These are phyloP conservation scores for Champsocephalus esox DNA, from an alignment of 2,797 vertebrate species.

Conservation along the genomic window DNA sequence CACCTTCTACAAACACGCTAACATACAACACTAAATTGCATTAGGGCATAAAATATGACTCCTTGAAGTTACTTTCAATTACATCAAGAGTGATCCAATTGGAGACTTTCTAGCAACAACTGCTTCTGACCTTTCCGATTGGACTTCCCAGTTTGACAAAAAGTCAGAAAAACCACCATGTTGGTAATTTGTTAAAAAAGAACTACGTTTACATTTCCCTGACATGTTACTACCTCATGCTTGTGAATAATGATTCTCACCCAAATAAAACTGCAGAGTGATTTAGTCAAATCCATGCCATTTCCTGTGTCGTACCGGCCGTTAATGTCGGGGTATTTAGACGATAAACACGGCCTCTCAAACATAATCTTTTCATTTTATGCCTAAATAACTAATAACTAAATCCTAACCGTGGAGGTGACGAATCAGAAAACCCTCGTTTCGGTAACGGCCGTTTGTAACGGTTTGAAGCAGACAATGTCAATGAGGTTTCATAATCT, in stretches of 20 bases:
- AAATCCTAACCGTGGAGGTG: background rate
- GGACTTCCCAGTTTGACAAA: constrained; percentile 19
- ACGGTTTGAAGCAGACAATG: background rate
- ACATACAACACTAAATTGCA: constrained; percentile 17
- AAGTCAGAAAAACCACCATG: background rate
- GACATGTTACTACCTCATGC: background rate
- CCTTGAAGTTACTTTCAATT: constrained; percentile 18
- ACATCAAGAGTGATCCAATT: constrained; percentile 4
- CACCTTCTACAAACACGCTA: constrained; percentile 5
- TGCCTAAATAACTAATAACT: background rate
- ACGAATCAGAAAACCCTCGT: background rate
- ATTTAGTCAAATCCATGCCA: background rate
- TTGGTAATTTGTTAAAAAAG: constrained; percentile 1
- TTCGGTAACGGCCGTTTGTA: background rate
- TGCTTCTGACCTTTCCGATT: constrained; percentile 1
- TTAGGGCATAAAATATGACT: constrained; percentile 16
- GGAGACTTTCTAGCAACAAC: constrained; percentile 10
- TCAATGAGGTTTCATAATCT: background rate
- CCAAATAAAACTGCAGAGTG: background rate
- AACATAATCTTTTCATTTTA: background rate
- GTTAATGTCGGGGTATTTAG: background rate
- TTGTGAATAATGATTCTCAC: background rate
- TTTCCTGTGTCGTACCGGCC: constrained; percentile 5
- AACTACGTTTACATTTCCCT: constrained; percentile 7
- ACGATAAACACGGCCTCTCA: background rate